Conservation (phyloP, 2,113 vertebrate species). For the Turdus rufiventris region DNA sequence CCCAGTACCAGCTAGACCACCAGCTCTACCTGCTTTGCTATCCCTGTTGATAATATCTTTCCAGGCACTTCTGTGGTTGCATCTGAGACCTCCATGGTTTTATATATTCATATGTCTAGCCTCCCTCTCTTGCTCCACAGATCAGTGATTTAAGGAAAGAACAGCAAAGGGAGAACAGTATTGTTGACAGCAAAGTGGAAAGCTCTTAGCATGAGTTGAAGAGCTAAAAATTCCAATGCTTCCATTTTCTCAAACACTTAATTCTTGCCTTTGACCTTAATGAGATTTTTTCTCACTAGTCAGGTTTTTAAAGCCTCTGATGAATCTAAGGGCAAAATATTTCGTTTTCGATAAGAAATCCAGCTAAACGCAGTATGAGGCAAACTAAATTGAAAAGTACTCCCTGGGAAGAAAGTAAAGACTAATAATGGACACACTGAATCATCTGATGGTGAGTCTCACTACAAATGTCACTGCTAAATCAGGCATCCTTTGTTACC, state of each 20-base stretch:
- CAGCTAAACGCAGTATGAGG: neutral
- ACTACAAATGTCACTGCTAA: slow-evolving; percentile 46
- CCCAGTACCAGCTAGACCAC: neutral
- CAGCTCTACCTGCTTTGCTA: neutral
- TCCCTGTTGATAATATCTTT: neutral
- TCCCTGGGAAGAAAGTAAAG: slow-evolving; percentile 13
- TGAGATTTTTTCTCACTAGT: slow-evolving; percentile 2
- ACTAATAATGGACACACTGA: neutral
- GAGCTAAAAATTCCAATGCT: neutral
- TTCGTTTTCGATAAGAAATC: slow-evolving; percentile 29
- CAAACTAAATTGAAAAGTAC: slow-evolving; percentile 1
- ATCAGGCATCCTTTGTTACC: slow-evolving; percentile 47
- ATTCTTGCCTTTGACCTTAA: slow-evolving; percentile 41
- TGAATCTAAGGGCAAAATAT: slow-evolving; percentile 37
- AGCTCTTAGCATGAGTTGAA: neutral
- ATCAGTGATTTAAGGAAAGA: neutral
- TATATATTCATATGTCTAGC: accelerated
- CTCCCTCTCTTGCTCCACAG: neutral
- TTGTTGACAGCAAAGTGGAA: neutral
- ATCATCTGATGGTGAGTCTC: slow-evolving; percentile 24
- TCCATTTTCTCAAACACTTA: slow-evolving; percentile 12
- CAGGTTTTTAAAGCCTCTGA: slow-evolving; percentile 34
- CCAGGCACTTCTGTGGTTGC: neutral
- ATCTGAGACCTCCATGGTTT: neutral
- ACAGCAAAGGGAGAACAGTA: neutral